A percentile compares a stretch with the other conserved stretches of the same genome.
Conservation (phyloP, 2,888 invertebrate genomes). For the Lasioglossum lativentre region DNA sequence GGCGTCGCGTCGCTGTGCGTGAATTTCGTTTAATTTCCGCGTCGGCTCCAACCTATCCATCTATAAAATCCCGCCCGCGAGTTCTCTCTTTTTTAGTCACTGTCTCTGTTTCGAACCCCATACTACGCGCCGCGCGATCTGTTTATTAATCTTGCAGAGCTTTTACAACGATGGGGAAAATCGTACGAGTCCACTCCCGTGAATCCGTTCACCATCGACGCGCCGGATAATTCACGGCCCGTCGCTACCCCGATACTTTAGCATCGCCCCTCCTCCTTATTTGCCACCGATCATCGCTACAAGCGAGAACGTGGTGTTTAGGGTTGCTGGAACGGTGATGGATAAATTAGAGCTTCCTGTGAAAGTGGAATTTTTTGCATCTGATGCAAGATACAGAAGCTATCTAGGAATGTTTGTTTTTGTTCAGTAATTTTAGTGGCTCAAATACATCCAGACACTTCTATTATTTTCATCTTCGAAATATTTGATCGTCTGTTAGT, state of each 20-base stretch:
- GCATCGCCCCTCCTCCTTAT: neutral
- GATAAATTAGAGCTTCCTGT: neutral
- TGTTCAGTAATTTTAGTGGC: neutral
- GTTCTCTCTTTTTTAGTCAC: neutral
- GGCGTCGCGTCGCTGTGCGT: neutral
- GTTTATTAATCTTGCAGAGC: neutral
- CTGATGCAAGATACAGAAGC: neutral
- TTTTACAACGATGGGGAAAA: neutral
- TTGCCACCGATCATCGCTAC: too few relatives aligned
- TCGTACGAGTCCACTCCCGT: neutral
- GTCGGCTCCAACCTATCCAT: neutral
- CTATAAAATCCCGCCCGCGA: neutral
- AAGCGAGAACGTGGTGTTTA: neutral
- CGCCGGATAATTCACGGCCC: neutral
- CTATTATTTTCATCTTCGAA: neutral
- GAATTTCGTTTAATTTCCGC: conserved; percentile 17
- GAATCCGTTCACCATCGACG: neutral
- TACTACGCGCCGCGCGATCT: neutral
- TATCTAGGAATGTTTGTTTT: too few relatives aligned
- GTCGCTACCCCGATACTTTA: neutral
- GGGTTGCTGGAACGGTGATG: neutral
- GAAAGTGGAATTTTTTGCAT: neutral
- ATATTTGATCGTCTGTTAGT: neutral
- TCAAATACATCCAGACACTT: neutral
- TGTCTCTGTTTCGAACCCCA: neutral